phyloP scores from a whole-genome alignment of 2,113 vertebrate genomes.

The Amphiprion percula region DNA sequence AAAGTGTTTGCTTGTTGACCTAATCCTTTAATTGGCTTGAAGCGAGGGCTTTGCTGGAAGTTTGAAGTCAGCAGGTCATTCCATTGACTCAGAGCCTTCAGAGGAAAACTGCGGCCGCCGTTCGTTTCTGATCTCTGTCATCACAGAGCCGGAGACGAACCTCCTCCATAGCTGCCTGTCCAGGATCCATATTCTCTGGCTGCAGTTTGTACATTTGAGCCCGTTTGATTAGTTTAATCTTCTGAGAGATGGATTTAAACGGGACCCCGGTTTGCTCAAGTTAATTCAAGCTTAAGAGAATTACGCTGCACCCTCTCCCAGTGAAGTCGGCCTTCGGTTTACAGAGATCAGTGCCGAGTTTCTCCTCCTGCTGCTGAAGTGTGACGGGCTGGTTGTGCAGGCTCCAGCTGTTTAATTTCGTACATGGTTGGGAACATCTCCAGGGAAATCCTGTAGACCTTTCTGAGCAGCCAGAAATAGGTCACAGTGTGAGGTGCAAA shows the following conservation, averaged over 20 bases:
- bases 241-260: slow-evolving; percentile 54
- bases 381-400: slow-evolving; percentile 19
- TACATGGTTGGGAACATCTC: slow-evolving; percentile 64
- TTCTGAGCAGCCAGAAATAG: slow-evolving; percentile 70
- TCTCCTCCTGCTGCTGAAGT: slow-evolving; percentile 45
- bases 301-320: slow-evolving; percentile 38
- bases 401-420: slow-evolving; percentile 73
- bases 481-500: slow-evolving; percentile 60
- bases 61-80: slow-evolving; percentile 55
- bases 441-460: slow-evolving; percentile 67
- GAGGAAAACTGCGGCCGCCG: background rate
- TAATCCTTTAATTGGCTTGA: slow-evolving; percentile 70
- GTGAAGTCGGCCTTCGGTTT: slow-evolving; percentile 29
- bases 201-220: slow-evolving; percentile 6
- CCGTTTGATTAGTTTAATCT: slow-evolving; percentile 49
- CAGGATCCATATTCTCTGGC: background rate
- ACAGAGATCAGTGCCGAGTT: slow-evolving; percentile 48
- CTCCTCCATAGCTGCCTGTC: slow-evolving; percentile 8
- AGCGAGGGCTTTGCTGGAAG: slow-evolving; percentile 51
- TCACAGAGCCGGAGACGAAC: slow-evolving; percentile 14
- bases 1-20: slow-evolving; percentile 45
- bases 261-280: slow-evolving; percentile 22
- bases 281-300: slow-evolving; percentile 57
- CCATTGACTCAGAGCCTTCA: slow-evolving; percentile 28
- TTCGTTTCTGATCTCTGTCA: background rate